Evolutionary conservation across 1,140 invertebrate genomes (phyloP), one percentile per base, ranked within the genome.

Genomic region (Helicoverpa armigera): DNA sequence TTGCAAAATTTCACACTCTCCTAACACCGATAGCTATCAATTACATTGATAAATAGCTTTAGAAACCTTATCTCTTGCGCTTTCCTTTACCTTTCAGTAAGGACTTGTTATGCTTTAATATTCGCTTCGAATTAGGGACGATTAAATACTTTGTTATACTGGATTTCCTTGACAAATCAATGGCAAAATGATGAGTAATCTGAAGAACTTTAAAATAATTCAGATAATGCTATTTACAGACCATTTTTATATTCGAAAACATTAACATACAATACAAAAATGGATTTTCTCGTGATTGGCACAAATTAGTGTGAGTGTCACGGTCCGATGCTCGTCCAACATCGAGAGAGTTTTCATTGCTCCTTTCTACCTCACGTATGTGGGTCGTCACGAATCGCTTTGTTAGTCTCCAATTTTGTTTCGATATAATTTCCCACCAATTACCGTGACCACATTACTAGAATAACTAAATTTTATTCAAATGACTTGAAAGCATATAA

Each of bases 1-100:
- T 87, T 90, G 90, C 91, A 89, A 90, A 92, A 89, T 92, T 91
- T 92, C 89, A 90, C 91, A 91, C 87, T 86, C 84, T 79, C 82
- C 82, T 81, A 83, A 84, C 83, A 81, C 61, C 86, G 84, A 85
- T 90, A 83, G 76, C 87, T 88, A 89, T 88, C 87, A 88, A 85
- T 90, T 90, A 89, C 89, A 81, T 61, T 81, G 84, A 89, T 89
- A 85, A 88, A 86, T 86, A 58, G 78, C 63, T 86, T 85, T 85
- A 86, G 83, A 86, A 85, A 85, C 70, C 82, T 65, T 82, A 85
- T 80, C 76, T 79, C 48, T 70, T 77, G 81, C 73, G 80, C 78
- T 84, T 82, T 80, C 76, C 72, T 82, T 82, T 80, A 35, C 82
- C 60, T 63, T 61, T 48, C 35, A 23, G 14, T 65, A 78, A 78